Conservation (phyloP, 2,888 invertebrate genomes). For the Ochropleura leucogaster region DNA sequence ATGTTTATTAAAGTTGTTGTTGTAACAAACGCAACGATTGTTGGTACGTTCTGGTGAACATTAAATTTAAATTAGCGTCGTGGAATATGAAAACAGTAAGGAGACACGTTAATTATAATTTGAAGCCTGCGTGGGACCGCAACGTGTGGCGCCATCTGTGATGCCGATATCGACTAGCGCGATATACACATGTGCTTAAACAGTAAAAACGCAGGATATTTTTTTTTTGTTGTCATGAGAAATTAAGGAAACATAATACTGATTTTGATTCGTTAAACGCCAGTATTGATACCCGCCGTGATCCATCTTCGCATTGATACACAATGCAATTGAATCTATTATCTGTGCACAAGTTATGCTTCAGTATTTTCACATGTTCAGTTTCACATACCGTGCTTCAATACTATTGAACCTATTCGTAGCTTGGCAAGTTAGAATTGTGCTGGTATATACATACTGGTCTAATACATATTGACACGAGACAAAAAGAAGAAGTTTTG, state of each 20-base stretch:
- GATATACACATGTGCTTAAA: background rate
- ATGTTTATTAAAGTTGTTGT: too few species aligned
- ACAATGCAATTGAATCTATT: background rate
- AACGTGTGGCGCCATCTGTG: constrained; percentile 49
- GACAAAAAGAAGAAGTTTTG: too few species aligned
- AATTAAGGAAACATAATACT: background rate
- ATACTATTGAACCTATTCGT: too few species aligned
- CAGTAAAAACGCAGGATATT: background rate
- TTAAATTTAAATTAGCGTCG: constrained; percentile 61
- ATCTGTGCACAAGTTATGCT: too few species aligned
- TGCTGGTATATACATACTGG: too few species aligned
- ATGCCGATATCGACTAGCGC: constrained; percentile 10
- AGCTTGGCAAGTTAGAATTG: too few species aligned
- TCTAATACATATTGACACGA: too few species aligned
- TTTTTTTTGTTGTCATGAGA: background rate
- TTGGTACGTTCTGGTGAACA: constrained; percentile 39
- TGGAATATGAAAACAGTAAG: constrained; percentile 52
- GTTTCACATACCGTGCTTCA: background rate
- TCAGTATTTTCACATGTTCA: background rate
- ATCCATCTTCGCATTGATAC: background rate
- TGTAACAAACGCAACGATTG: constrained; percentile 25
- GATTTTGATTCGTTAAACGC: background rate
- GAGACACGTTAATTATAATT: constrained; percentile 64
- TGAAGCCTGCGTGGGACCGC: constrained; percentile 52
- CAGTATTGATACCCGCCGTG: background rate